Evolutionary conservation across 2,888 invertebrate species (phyloP).

Genomic region (Machimus rusticus): DNA sequence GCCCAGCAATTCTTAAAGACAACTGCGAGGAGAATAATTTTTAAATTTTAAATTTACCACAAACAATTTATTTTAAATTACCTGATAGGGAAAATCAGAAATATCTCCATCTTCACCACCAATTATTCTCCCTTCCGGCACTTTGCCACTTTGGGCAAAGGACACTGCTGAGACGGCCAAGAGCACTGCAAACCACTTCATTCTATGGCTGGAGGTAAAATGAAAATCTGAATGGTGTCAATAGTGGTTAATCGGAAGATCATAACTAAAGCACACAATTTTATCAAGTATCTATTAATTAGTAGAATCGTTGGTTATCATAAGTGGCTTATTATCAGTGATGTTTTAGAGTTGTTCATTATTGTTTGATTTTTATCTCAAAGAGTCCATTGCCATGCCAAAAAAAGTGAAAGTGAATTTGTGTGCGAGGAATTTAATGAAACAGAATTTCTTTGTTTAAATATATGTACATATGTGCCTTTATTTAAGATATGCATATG

Average conservation of each 20-base stretch:
- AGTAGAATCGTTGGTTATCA: neutral
- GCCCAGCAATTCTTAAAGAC: conserved; percentile 44
- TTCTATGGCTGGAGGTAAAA: neutral
- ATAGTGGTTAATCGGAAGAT: neutral
- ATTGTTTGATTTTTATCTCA: neutral
- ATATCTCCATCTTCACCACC: conserved; percentile 26
- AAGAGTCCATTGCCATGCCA: neutral
- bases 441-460: neutral
- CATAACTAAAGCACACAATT: neutral
- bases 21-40: conserved; percentile 1
- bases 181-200: neutral
- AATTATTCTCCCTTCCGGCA: conserved; percentile 14
- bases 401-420: neutral
- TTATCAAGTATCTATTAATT: neutral
- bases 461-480: neutral
- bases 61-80: neutral
- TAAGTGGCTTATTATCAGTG: neutral
- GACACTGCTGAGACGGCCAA: neutral
- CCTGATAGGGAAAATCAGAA: conserved; percentile 45
- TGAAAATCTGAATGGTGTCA: neutral
- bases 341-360: neutral
- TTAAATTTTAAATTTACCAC: neutral
- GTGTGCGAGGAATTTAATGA: neutral
- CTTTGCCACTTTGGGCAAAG: neutral
- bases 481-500: neutral